phyloP scores from a whole-genome alignment of 2,113 vertebrate species.

The Morone chrysops region DNA sequence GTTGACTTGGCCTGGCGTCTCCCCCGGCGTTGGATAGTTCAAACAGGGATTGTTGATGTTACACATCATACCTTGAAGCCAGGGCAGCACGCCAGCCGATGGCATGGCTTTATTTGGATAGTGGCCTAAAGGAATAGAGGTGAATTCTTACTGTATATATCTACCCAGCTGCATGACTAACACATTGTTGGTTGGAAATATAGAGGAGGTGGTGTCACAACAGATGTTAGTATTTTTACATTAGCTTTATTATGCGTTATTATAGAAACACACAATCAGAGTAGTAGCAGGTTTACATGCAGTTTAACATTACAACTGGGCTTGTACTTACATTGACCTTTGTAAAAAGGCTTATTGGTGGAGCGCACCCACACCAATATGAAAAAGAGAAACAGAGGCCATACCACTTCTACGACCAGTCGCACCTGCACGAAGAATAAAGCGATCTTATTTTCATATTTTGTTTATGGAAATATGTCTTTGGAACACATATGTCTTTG shows the following conservation, averaged over 20 bases:
- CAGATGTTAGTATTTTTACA: neutral
- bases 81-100: constrained; percentile 94
- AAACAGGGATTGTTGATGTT: constrained; percentile 95
- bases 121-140: constrained; percentile 85
- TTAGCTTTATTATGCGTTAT: neutral
- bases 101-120: constrained; percentile 99
- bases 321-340: constrained; percentile 94
- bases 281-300: neutral
- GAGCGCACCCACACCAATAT: constrained; percentile 93
- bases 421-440: constrained; percentile 85
- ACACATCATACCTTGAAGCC: constrained; percentile 97
- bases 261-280: neutral
- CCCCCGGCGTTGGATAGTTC: constrained; percentile 92
- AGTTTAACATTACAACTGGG: neutral
- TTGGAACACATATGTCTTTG: neutral
- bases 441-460: constrained; percentile 2
- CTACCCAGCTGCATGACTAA: neutral
- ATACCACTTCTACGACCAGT: constrained; percentile 91
- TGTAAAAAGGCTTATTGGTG: constrained; percentile 89
- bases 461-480: neutral
- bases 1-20: constrained; percentile 93
- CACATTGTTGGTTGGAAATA: neutral
- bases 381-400: constrained; percentile 98
- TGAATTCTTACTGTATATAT: neutral
- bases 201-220: neutral